These are phyloP conservation scores for Ischnura elegans DNA, from an alignment of 2,888 invertebrate genomes.

Conservation along the genomic window DNA sequence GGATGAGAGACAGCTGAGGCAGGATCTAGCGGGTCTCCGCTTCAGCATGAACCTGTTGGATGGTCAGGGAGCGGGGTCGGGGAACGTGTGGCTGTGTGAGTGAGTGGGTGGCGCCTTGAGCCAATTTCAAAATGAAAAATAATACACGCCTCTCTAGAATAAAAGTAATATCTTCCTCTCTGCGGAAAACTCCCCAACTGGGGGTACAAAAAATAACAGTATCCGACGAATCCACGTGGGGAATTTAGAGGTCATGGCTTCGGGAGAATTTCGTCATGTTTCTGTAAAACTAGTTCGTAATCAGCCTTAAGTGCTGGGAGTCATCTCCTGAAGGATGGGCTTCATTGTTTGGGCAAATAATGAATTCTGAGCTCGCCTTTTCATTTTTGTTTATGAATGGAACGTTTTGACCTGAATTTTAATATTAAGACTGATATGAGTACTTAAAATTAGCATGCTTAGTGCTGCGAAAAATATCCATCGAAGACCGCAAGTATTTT, in stretches of 20 bases:
- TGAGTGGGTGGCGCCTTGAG: conserved; percentile 71
- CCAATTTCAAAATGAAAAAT: conserved; percentile 55
- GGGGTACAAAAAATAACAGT: not conserved
- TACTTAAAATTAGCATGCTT: not conserved
- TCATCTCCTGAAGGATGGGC: not conserved
- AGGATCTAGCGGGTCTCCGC: conserved; percentile 80
- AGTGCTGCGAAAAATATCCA: too few species aligned
- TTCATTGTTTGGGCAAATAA: not conserved
- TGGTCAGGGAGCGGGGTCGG: conserved; percentile 79
- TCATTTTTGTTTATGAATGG: not conserved
- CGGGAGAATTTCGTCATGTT: not conserved
- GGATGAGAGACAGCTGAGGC: conserved; percentile 80
- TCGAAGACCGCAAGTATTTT: too few species aligned
- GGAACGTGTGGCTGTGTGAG: conserved; percentile 82
- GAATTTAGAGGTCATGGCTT: too few species aligned
- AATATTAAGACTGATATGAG: not conserved
- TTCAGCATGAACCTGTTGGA: conserved; percentile 79
- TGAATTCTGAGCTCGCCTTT: not conserved
- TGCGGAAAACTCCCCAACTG: not conserved
- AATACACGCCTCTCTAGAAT: not conserved
- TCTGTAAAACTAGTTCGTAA: too few species aligned
- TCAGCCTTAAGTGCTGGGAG: too few species aligned
- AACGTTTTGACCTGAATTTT: not conserved
- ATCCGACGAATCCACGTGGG: not conserved
- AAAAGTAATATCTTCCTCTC: not conserved